A percentile compares a stretch with the other conserved stretches of the same genome.
Conservation (phyloP, 2,113 vertebrate species). For the Gobiocypris rarus region DNA sequence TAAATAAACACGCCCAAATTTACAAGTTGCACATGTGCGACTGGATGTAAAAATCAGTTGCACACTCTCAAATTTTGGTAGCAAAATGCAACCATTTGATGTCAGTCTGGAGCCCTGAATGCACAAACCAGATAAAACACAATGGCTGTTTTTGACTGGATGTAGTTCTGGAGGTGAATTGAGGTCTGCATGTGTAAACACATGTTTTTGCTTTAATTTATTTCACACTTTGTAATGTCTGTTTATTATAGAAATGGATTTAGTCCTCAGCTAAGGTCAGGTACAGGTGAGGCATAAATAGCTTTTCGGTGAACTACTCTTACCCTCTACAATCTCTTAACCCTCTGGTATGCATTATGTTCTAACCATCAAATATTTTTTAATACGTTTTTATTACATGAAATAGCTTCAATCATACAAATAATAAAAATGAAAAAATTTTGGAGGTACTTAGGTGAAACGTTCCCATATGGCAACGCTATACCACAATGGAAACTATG, state of each 20-base stretch:
- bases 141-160: slow-evolving; percentile 3
- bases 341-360: not conserved
- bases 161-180: not conserved
- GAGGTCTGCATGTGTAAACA: not conserved
- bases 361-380: too few species aligned
- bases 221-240: slow-evolving; percentile 3
- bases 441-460: too few species aligned
- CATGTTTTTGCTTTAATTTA: not conserved
- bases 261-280: slow-evolving; percentile 15
- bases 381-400: too few species aligned
- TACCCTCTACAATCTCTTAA: not conserved
- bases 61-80: too few species aligned
- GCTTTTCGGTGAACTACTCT: not conserved
- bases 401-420: too few species aligned
- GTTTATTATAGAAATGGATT: slow-evolving; percentile 1
- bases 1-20: too few species aligned
- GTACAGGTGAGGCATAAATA: slow-evolving; percentile 33
- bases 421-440: too few species aligned
- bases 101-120: not conserved
- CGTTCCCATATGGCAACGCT: too few species aligned
- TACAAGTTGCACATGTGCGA: too few species aligned
- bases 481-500: too few species aligned
- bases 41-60: too few species aligned
- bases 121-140: not conserved
- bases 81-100: too few species aligned